These are phyloP conservation scores for Melangyna quadrimaculata DNA, from an alignment of 2,888 invertebrate genomes.

Conservation along the genomic window DNA sequence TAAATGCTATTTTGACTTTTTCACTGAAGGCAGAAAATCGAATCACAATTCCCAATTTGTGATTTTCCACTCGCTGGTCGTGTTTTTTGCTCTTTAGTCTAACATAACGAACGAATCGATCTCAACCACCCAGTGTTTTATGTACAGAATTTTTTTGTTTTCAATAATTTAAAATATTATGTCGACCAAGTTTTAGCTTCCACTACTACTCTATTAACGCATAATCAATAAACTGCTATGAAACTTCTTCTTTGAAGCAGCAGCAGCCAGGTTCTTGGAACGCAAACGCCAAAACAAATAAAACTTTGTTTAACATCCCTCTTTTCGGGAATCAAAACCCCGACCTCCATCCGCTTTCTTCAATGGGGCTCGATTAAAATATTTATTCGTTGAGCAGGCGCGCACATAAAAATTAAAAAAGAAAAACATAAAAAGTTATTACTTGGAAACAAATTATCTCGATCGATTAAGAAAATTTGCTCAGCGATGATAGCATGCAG, in stretches of 20 bases:
- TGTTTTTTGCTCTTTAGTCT: too few relatives aligned
- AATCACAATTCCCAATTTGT: too few relatives aligned
- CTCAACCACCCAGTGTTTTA: neutral
- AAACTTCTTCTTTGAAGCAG: slow-evolving; percentile 24
- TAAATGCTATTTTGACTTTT: too few relatives aligned
- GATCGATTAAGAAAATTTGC: slow-evolving; percentile 69
- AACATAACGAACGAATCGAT: neutral
- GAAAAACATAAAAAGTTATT: slow-evolving; percentile 63
- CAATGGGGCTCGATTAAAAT: slow-evolving; percentile 27
- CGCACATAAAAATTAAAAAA: slow-evolving; percentile 44
- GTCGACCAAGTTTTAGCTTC: neutral
- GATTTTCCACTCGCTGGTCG: too few relatives aligned
- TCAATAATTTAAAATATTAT: neutral
- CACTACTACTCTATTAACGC: slow-evolving; percentile 43
- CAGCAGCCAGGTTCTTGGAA: slow-evolving; percentile 49
- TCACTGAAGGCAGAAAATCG: too few relatives aligned
- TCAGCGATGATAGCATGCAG: neutral
- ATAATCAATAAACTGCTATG: slow-evolving; percentile 60
- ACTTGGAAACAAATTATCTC: slow-evolving; percentile 71
- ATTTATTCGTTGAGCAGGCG: slow-evolving; percentile 19
- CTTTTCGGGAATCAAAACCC: slow-evolving; percentile 10
- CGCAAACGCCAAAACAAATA: slow-evolving; percentile 62
- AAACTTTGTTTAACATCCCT: slow-evolving; percentile 50
- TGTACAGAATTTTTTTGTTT: neutral
- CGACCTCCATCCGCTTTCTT: slow-evolving; percentile 4